These are phyloP conservation scores for Venturia canescens DNA, from an alignment of 1,140 invertebrate genomes.

Conservation along the genomic window DNA sequence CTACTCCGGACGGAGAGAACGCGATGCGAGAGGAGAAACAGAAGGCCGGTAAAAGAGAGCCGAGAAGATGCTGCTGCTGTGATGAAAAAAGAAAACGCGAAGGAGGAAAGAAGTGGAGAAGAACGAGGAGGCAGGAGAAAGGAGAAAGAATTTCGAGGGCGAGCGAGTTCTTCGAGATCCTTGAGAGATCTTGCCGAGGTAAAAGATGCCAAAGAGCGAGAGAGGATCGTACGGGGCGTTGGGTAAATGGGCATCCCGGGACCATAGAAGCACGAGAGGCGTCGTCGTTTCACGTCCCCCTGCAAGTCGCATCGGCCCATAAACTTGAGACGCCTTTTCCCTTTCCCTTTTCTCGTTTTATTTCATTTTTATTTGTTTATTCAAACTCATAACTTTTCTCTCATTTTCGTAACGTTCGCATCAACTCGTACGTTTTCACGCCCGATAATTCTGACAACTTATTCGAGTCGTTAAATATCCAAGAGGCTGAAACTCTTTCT, in stretches of 20 bases:
- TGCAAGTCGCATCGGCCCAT: slow-evolving; percentile 45
- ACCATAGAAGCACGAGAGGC: slow-evolving; percentile 18
- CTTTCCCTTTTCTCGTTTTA: not conserved
- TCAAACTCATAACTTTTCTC: not conserved
- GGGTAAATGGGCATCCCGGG: slow-evolving; percentile 18
- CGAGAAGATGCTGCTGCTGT: slow-evolving; percentile 21
- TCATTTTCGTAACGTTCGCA: not conserved
- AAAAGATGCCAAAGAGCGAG: slow-evolving; percentile 6
- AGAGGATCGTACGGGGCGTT: slow-evolving; percentile 7
- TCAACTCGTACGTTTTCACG: not conserved
- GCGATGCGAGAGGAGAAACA: slow-evolving; percentile 28
- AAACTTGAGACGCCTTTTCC: slow-evolving; percentile 54
- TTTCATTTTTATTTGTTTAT: not conserved
- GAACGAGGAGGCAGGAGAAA: slow-evolving; percentile 37
- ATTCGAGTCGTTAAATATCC: not conserved
- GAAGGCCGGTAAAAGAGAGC: slow-evolving; percentile 21
- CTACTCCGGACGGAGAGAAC: not conserved
- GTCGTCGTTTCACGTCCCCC: slow-evolving; percentile 7
- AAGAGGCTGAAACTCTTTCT: not conserved
- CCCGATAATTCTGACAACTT: not conserved
- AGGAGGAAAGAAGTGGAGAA: not conserved
- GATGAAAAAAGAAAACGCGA: slow-evolving; percentile 15
- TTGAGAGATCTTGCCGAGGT: slow-evolving; percentile 20
- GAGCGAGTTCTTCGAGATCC: slow-evolving; percentile 14
- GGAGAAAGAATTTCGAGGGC: slow-evolving; percentile 43